Conservation (phyloP, 2,797 vertebrate species). For the Sandelia bainsii region DNA sequence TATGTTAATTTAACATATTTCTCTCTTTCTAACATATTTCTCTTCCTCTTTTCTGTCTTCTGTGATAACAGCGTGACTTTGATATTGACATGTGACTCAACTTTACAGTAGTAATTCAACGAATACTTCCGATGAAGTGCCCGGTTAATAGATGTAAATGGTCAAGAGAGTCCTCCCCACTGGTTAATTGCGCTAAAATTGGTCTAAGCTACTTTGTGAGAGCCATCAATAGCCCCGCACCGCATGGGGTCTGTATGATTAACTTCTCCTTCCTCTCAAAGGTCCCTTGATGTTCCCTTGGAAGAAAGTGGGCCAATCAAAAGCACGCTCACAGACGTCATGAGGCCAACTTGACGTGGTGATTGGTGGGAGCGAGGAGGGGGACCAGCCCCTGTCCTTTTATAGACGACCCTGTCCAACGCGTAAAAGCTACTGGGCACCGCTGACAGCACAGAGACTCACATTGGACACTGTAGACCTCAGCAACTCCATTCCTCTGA, state of each 20-base stretch:
- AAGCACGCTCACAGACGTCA: conserved; percentile 67
- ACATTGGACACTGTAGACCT: conserved; percentile 57
- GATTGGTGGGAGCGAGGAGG: conserved; percentile 82
- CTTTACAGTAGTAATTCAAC: conserved; percentile 49
- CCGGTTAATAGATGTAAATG: conserved; percentile 78
- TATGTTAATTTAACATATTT: background rate
- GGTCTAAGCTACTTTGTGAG: conserved; percentile 81
- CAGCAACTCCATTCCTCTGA: conserved; percentile 57
- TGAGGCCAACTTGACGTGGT: conserved; percentile 41
- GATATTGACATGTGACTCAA: conserved; percentile 25
- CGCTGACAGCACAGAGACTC: conserved; percentile 62
- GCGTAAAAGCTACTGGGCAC: conserved; percentile 65
- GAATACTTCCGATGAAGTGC: conserved; percentile 62
- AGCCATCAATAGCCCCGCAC: conserved; percentile 83
- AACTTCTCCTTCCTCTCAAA: conserved; percentile 85
- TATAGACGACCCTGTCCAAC: conserved; percentile 78
- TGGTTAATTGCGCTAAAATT: conserved; percentile 88
- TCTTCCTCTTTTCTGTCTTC: background rate
- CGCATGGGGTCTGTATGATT: conserved; percentile 87
- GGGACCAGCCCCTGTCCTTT: conserved; percentile 77
- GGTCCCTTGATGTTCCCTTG: conserved; percentile 82
- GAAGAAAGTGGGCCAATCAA: conserved; percentile 78
- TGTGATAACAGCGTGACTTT: conserved; percentile 19
- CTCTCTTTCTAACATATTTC: too few species aligned
- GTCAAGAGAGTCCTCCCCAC: conserved; percentile 80